Percentiles rank a stretch among this genome's conserved stretches.
Conservation (phyloP, 2,888 invertebrate species). For the Trichacis sp. region DNA sequence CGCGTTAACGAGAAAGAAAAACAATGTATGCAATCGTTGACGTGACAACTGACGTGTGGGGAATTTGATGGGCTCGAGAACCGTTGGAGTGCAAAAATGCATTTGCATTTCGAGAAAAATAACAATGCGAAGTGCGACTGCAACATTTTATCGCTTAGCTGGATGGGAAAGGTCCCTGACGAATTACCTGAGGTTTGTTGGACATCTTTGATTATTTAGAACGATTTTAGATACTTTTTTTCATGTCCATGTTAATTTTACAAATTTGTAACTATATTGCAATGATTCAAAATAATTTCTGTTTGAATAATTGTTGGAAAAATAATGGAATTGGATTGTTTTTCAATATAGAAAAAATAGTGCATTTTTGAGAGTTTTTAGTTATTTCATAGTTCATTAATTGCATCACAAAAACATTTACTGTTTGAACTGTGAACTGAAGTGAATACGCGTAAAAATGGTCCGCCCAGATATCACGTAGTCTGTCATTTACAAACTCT, state of each 20-base stretch:
- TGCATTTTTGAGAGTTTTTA: no score
- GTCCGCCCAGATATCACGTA: slow-evolving; percentile 2
- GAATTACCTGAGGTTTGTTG: slow-evolving; percentile 87
- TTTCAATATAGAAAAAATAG: no score
- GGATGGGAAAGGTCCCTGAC: slow-evolving; percentile 99
- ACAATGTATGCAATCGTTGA: slow-evolving; percentile 8
- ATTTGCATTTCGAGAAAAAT: slow-evolving; percentile 95
- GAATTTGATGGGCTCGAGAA: slow-evolving; percentile 36
- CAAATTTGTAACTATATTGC: no score
- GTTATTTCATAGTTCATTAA: no score
- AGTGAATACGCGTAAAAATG: neutral
- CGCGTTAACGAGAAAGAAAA: no score
- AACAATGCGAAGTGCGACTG: slow-evolving; percentile 95
- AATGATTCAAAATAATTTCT: no score
- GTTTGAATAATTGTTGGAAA: no score
- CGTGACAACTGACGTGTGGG: slow-evolving; percentile 22
- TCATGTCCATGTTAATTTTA: no score
- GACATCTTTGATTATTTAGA: neutral
- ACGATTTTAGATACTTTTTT: no score
- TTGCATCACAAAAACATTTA: no score
- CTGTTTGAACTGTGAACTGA: no score
- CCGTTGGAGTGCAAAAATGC: slow-evolving; percentile 74
- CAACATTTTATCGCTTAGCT: slow-evolving; percentile 92
- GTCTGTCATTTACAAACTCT: neutral
- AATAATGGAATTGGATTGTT: no score